Evolutionary conservation across 2,888 invertebrate genomes (phyloP).

Genomic region (Mimas tiliae): DNA sequence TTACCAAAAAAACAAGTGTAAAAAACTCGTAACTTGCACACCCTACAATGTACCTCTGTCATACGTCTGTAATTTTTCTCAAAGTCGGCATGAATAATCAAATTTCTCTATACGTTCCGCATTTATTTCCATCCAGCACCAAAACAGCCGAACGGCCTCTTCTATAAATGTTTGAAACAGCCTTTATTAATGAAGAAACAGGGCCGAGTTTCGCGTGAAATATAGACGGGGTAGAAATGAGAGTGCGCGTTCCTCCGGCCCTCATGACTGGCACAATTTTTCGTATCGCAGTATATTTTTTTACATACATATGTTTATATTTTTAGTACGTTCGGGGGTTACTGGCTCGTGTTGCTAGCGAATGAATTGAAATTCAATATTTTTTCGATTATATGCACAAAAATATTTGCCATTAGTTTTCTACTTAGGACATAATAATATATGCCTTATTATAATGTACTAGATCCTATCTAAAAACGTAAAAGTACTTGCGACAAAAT

Average conservation of each 20-base stretch:
- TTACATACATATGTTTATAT: slow-evolving; percentile 25
- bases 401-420: neutral
- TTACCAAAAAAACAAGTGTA: slow-evolving; percentile 6
- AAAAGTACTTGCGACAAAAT: too few species aligned
- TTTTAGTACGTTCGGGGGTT: slow-evolving; percentile 26
- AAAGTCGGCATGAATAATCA: slow-evolving; percentile 82
- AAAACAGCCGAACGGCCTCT: slow-evolving; percentile 34
- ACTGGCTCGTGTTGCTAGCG: slow-evolving; percentile 23
- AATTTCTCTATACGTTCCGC: slow-evolving; percentile 82
- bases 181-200: neutral
- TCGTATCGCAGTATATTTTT: slow-evolving; percentile 73
- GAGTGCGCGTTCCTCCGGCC: slow-evolving; percentile 61
- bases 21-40: slow-evolving; percentile 5
- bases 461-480: too few species aligned
- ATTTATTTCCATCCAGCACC: slow-evolving; percentile 58
- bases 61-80: slow-evolving; percentile 72
- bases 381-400: neutral
- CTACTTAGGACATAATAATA: too few species aligned
- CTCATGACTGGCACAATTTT: slow-evolving; percentile 82
- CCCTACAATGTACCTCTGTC: slow-evolving; percentile 30
- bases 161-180: too few species aligned
- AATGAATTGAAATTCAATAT: neutral
- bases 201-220: neutral
- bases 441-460: too few species aligned
- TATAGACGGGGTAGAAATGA: slow-evolving; percentile 54